Evolutionary conservation across 2,888 invertebrate species (phyloP).

Genomic region (Orthonevra nobilis): DNA sequence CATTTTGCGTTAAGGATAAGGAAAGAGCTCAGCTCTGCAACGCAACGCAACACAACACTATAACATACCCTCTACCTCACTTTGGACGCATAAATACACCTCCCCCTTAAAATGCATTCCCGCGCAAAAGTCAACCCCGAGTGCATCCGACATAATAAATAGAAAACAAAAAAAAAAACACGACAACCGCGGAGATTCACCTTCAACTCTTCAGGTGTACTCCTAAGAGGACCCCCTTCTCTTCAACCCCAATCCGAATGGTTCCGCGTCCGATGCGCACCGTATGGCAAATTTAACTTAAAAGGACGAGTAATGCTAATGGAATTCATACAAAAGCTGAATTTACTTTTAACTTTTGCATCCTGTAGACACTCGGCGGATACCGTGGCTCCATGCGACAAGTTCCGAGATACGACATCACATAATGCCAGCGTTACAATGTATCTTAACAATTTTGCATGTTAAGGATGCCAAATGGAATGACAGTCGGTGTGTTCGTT

Average conservation of each 20-base stretch:
- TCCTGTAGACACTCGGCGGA: constrained; percentile 10
- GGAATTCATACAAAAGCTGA: constrained; percentile 48
- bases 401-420: constrained; percentile 30
- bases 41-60: neutral
- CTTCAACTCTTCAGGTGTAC: constrained; percentile 9
- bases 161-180: neutral
- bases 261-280: neutral
- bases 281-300: constrained; percentile 25
- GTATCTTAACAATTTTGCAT: constrained; percentile 50
- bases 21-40: constrained; percentile 11
- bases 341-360: constrained; percentile 51
- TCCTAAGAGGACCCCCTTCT: too few species aligned
- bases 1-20: constrained; percentile 34
- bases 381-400: neutral
- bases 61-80: constrained; percentile 7
- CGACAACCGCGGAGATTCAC: neutral
- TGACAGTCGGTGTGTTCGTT: neutral
- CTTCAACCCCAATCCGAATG: neutral
- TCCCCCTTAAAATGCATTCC: neutral
- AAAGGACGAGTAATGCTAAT: constrained; percentile 43
- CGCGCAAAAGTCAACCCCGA: constrained; percentile 16
- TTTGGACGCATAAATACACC: constrained; percentile 8
- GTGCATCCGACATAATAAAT: too few species aligned
- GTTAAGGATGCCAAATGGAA: constrained; percentile 35
- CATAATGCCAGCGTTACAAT: constrained; percentile 25